Conservation (phyloP, 2,888 invertebrate species). For the Acanthosepion lycidas region DNA sequence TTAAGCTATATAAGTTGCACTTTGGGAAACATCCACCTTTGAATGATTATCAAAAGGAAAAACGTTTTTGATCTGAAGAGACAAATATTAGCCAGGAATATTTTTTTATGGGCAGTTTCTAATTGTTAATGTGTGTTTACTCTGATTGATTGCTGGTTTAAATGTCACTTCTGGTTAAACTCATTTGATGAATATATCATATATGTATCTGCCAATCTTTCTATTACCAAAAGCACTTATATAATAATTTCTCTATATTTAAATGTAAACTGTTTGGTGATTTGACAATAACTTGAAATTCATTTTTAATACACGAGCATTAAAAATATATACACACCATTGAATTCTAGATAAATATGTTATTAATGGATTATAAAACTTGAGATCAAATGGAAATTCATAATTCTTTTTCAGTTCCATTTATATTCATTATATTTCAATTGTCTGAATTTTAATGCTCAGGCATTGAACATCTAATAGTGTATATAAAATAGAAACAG, state of each 20-base stretch:
- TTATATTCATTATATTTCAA: neutral
- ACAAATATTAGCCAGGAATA: neutral
- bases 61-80: neutral
- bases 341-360: neutral
- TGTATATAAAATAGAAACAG: too few species aligned
- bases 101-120: neutral
- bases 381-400: neutral
- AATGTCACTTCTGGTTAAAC: neutral
- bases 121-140: neutral
- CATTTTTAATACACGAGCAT: neutral
- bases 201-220: neutral
- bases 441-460: neutral
- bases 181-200: constrained; percentile 7
- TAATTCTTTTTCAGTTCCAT: neutral
- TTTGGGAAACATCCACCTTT: neutral
- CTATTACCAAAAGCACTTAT: neutral
- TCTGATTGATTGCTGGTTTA: neutral
- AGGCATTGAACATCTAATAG: neutral
- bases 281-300: neutral
- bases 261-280: neutral
- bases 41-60: neutral
- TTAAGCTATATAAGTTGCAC: neutral
- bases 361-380: neutral
- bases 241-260: neutral
- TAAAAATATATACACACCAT: neutral